Base-by-base conservation (phyloP, 2,888 invertebrate genomes). In the Stictocephala bisonia region DNA sequence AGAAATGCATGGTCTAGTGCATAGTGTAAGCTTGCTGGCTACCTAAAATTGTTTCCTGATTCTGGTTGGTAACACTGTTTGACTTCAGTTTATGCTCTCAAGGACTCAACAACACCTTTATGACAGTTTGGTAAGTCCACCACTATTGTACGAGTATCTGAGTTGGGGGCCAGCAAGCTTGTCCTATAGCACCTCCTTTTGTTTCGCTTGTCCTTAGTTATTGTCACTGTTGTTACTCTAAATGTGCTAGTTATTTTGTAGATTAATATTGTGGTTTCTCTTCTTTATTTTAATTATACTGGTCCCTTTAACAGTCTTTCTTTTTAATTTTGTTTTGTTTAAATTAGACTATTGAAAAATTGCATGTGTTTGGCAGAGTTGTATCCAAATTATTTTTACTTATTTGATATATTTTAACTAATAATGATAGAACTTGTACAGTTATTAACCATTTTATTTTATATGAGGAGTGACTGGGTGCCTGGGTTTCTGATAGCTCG, bases 21-120 rank as follows among this genome's bases (percentile, higher is more conserved):
- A n/a, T n/a, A n/a, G n/a, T n/a, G n/a, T n/a, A 73, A 73, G 73
- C 91, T 86, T 99, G 95, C 86, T 99, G 99, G 99, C 94, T 96
- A 80, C 99, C 99, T 77, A 79, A 78, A 78, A 64, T 53, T 53
- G 51, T 40, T 69, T n/a, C 50, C 44, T 24, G 64, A 56, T 35
- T 56, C 24, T 64, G 27, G 41, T 66, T 73, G 70, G 71, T 73
- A 53, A 71, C 64, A 29, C 31, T 70, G 71, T 66, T 70, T 71
- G 44, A 44, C 70, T 44, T 72, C 69, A 73, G 71, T 73, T 75
- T 67, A 56, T 75, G 60, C 69, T 90, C 91, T 86, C 92, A 91
- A 89, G 92, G 92, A 91, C 90, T 92, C 90, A 92, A 92, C 91
- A 92, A 92, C 91, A 92, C 91, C 89, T 92, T 92, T 90, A 91